Evolutionary conservation across 2,113 vertebrate species (phyloP).

Genomic region (Isurus oxyrinchus): DNA sequence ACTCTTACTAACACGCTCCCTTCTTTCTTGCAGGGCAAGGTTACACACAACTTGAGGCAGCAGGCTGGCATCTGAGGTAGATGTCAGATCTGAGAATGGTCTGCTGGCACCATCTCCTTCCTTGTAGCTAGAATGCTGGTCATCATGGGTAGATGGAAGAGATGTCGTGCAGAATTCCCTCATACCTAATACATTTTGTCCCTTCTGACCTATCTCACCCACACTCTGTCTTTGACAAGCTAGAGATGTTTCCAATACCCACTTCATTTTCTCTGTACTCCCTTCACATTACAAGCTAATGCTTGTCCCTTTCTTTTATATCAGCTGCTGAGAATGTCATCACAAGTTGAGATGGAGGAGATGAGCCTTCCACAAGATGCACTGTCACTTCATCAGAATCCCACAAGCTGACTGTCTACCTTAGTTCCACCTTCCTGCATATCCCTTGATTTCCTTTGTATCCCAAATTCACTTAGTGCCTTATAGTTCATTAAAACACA

Average conservation of each 20-base stretch:
- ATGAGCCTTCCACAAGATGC: too few species aligned
- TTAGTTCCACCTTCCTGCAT: background rate
- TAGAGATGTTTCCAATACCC: background rate
- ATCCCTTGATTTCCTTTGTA: background rate
- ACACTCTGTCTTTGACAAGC: background rate
- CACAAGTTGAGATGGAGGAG: background rate
- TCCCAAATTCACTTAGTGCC: background rate
- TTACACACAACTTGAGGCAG: too few species aligned
- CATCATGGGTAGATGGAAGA: too few species aligned
- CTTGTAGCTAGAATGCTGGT: too few species aligned
- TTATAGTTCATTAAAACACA: background rate
- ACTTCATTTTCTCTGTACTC: background rate
- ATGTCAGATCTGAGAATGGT: too few species aligned
- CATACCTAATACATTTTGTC: background rate
- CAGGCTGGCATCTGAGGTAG: too few species aligned
- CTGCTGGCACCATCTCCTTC: too few species aligned
- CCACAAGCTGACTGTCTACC: background rate
- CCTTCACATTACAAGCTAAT: background rate
- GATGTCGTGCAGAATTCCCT: background rate
- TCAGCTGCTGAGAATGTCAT: background rate
- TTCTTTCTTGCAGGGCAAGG: too few species aligned
- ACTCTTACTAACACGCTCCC: background rate
- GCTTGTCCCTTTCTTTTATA: background rate
- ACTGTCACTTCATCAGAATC: background rate
- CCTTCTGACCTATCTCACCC: background rate